Base-by-base conservation (phyloP, 2,113 vertebrate genomes). In the Cairina moschata region DNA sequence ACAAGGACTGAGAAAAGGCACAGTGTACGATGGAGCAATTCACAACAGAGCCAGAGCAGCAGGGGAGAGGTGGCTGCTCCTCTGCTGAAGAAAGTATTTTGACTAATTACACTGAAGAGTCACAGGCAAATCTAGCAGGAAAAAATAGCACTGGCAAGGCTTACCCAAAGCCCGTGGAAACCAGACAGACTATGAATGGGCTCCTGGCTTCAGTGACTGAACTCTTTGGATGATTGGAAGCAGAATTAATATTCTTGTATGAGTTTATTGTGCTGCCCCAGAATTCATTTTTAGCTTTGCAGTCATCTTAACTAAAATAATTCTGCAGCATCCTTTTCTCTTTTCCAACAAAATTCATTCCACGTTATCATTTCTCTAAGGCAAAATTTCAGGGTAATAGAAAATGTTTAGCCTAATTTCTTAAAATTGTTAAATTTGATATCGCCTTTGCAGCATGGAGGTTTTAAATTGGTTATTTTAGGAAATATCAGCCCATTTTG, bases 221-320 rank as follows among this genome's bases (percentile, higher is more conserved):
- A 59, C 17, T 71, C 55, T 75, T 88, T 36, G 36, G 82, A 21
- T 91, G 72, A 91, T 0, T 91, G 40, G 75, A 91, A 96, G 46
- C 59, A 83, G 59, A 94, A 96, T 93, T 95, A 85, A 77, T 93
- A 85, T 86, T 91, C 78, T 38, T 73, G 34, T 50, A 23, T 8
- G 78, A 80, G 36, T 85, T 93, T 8, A 32, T 69, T 91, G 90
- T 86, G 82, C 63, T 78, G 79, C 34, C 50, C 72, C 68, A 93
- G 40, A 86, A 91, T 77, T 90, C 13, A 86, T 88, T 96, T 76
- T 90, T 80, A 90, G 91, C 78, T 59, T 29, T 28, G 36, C 82
- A 90, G 75, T n/a, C 68, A 20, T 38, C 85, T 94, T 86, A 88
- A 88, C 68, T 74, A 65, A 93, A 94, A 80, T 83, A 85, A 66